Conservation (phyloP, 2,888 invertebrate genomes). For the Penaeus monodon region DNA sequence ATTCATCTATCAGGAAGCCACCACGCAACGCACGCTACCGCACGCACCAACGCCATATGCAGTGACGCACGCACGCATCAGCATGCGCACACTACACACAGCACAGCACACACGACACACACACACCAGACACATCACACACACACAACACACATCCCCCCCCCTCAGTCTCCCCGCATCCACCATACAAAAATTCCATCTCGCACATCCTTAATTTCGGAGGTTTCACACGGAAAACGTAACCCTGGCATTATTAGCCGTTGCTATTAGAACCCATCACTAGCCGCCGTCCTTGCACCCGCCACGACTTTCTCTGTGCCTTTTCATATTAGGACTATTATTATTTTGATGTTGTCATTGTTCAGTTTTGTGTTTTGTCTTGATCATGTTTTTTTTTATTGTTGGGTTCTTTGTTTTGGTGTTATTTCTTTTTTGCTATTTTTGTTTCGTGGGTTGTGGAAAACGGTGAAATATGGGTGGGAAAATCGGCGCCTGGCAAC, state of each 20-base stretch:
- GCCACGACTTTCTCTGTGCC: not conserved
- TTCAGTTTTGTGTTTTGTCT: not conserved
- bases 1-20: no score
- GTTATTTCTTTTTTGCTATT: not conserved
- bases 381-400: not conserved
- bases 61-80: no score
- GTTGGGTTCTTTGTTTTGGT: not conserved
- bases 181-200: constrained; percentile 40
- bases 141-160: constrained; percentile 9
- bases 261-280: constrained; percentile 21
- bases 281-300: not conserved
- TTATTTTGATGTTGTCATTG: no score
- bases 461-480: not conserved
- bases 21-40: no score
- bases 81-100: no score
- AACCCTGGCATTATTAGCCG: constrained; percentile 41
- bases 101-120: no score
- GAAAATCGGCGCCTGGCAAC: not conserved
- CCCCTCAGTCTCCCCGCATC: not conserved
- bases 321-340: no score
- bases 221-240: constrained; percentile 47
- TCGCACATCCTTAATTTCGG: constrained; percentile 42
- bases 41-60: no score
- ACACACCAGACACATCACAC: no score
- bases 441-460: not conserved